Evolutionary conservation across 2,888 invertebrate genomes (phyloP).

Genomic region (Deroplatys truncata): DNA sequence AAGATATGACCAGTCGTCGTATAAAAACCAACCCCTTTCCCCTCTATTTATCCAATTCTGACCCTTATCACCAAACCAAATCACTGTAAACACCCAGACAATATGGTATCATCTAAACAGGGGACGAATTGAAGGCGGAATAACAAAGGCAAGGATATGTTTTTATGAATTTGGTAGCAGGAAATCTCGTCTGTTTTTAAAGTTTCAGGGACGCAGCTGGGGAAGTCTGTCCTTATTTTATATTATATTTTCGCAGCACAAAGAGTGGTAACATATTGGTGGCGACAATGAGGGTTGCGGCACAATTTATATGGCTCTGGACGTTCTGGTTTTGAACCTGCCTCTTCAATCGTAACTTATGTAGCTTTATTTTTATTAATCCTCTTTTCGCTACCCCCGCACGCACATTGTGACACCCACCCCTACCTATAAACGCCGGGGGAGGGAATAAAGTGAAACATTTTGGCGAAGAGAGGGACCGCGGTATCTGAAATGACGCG

Average conservation of each 20-base stretch:
- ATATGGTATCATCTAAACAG: neutral
- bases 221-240: neutral
- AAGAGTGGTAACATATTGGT: neutral
- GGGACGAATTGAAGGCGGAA: neutral
- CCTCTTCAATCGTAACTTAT: slow-evolving; percentile 23
- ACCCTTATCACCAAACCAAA: neutral
- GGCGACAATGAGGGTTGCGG: neutral
- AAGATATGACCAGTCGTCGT: neutral
- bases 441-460: neutral
- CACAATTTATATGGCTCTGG: neutral
- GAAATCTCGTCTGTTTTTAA: neutral
- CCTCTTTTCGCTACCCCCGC: slow-evolving; percentile 3
- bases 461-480: neutral
- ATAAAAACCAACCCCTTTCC: neutral
- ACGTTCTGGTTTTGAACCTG: neutral
- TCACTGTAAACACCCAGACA: neutral
- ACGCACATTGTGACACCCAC: neutral
- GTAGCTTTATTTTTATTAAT: slow-evolving; percentile 26
- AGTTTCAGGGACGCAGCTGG: neutral
- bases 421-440: neutral
- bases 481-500: neutral
- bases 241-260: neutral
- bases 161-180: neutral
- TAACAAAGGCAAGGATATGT: neutral
- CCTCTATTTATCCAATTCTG: neutral